Evolutionary conservation across 2,888 invertebrate genomes (phyloP), one percentile per base, ranked within the genome.

Genomic region (Erebia ligea): DNA sequence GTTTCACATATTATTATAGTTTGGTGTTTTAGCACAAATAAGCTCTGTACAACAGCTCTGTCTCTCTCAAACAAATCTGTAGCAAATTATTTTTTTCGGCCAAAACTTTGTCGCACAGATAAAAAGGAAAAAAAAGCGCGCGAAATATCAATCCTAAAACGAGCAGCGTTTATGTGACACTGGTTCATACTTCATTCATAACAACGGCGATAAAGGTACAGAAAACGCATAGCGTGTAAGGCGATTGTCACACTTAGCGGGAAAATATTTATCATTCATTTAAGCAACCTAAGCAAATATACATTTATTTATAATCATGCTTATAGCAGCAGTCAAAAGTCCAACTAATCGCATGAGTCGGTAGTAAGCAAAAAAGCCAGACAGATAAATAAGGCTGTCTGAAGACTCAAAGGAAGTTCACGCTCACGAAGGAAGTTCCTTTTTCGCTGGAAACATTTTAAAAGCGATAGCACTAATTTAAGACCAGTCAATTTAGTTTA

Each of bases 141-240:
- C 73, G 70, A 72, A 74, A 76, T 54, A 73, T 69, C 73, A 70
- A 75, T 78, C 77, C 76, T 74, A 73, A 69, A 76, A 74, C 73
- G 72, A 74, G 70, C 74, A 69, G 68, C 67, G 76, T 69, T 75
- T 76, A 69, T 69, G 70, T 75, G 74, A 77, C 76, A 79, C 78
- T 79, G 78, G 69, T 69, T 45, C 66, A 78, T 79, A 78, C 79
- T 69, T 54, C 65, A 79, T 79, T 79, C 79, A 79, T 78, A 79
- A 78, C 75, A 78, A 75, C 74, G 72, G 69, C 72, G 78, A 78
- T 79, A 78, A 78, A 76, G 74, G 74, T 77, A 76, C 75, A 74
- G 59, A 77, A 78, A 62, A 76, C 75, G 77, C 78, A 78, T 79
- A 70, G 73, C 58, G 61, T 62, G 67, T 77, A 72, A 76, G 72